phyloP scores from a whole-genome alignment of 2,797 vertebrate genomes.

The Anabas testudineus region DNA sequence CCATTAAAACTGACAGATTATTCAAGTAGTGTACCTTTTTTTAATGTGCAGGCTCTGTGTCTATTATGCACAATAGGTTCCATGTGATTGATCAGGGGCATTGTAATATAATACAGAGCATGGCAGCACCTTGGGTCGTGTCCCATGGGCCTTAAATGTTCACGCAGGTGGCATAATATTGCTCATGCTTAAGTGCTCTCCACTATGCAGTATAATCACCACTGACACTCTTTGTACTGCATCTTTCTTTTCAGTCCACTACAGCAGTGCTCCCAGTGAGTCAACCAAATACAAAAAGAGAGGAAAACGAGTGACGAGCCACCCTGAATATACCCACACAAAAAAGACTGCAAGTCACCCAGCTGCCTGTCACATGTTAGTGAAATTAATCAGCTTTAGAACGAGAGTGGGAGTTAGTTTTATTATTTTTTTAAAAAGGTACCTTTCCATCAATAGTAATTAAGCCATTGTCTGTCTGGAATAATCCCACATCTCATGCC shows the following conservation, averaged over 20 bases:
- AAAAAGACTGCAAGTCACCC: background rate
- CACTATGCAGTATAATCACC: background rate
- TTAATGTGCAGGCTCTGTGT: no score
- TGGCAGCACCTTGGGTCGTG: background rate
- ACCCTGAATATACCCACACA: no score
- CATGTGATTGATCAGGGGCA: no score
- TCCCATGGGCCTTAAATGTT: background rate
- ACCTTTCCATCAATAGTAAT: background rate
- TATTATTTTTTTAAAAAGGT: background rate
- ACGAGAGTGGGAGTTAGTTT: background rate
- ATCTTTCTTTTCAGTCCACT: slow-evolving; percentile 10
- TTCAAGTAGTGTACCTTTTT: no score
- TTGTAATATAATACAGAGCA: background rate
- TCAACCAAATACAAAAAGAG: slow-evolving; percentile 1
- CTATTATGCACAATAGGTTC: no score
- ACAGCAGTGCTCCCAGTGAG: slow-evolving; percentile 6
- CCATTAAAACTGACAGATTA: no score
- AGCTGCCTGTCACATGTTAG: background rate
- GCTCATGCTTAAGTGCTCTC: slow-evolving; percentile 3
- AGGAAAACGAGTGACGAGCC: background rate
- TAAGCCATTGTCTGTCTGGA: background rate
- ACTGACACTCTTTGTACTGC: background rate
- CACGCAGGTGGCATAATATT: slow-evolving; percentile 3
- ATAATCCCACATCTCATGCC: background rate
- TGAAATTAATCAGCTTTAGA: background rate